Base-by-base conservation (phyloP, 2,888 invertebrate species). In the Pasiphila rectangulata region DNA sequence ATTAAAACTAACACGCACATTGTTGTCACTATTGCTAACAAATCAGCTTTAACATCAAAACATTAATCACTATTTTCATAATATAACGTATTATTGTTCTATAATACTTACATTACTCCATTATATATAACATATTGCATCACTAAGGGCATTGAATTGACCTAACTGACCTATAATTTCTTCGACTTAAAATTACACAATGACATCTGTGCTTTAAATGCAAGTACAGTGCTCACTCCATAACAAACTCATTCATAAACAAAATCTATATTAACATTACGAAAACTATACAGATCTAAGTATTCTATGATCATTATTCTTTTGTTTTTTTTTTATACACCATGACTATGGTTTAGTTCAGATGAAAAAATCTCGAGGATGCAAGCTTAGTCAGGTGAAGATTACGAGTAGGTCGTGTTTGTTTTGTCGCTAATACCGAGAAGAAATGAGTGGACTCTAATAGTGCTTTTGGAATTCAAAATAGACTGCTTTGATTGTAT, bases 121-220 rank as follows among this genome's bases (percentile, higher is more conserved):
- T 19, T 32, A 10, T 21, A n/a, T n/a, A 21, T 5, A 32, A 9
- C 4, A 17, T 17, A 16, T n/a, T 30, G 9, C 30, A 30, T 17
- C 4, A 30, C 15, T 12, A 25, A 17, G 5, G 16, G 16, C 2
- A 45, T 27, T 29, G 36, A 39, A 27, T 32, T 17, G 29, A 38
- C 42, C 12, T 20, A 36, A 64, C 80, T 80, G 82, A 78, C 75
- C 80, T 80, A 79, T 75, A 75, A 61, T 72, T 75, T 72, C 64
- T 61, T 42, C 35, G 37, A 56, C 47, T 49, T 15, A 12, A 29
- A 36, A 35, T 42, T 55, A 43, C 42, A 47, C 38, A 37, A 7
- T 46, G 10, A 34, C 9, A 35, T 21, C 35, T 43, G 17, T 16
- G 45, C 44, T 42, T 37, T 36, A 42, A 42, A 47, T 46, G 38